Conservation (phyloP, 1,140 invertebrate species). For the Pygmarrhopalites habei region DNA sequence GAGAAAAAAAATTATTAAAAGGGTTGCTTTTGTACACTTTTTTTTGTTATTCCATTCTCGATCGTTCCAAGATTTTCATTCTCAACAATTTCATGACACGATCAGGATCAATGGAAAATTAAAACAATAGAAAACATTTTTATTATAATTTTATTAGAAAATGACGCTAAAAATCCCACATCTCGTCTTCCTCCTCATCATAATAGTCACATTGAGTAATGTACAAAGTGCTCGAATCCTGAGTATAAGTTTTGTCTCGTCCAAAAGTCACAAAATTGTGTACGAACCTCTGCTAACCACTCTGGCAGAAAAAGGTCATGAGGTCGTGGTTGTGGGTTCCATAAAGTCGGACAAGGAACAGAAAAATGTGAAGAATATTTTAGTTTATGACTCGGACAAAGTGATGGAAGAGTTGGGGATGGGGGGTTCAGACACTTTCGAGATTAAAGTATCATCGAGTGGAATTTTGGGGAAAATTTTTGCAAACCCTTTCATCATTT, state of each 20-base stretch:
- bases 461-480: not conserved
- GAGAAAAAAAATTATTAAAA: too few species aligned
- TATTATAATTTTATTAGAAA: too few species aligned
- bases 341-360: not conserved
- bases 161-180: too few species aligned
- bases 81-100: too few species aligned
- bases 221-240: conserved; percentile 38
- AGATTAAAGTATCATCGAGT: conserved; percentile 10
- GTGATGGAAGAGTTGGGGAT: not conserved
- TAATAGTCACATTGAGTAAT: too few species aligned
- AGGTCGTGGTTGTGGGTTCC: conserved; percentile 44
- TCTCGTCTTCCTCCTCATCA: too few species aligned
- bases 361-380: conserved; percentile 21
- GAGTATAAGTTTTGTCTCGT: conserved; percentile 43
- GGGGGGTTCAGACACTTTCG: conserved; percentile 2
- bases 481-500: conserved; percentile 3
- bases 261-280: conserved; percentile 45
- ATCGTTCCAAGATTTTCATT: too few species aligned
- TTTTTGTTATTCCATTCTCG: too few species aligned
- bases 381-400: not conserved
- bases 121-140: too few species aligned
- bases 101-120: too few species aligned
- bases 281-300: conserved; percentile 42
- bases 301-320: conserved; percentile 45
- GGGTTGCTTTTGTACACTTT: too few species aligned